Evolutionary conservation across 1,140 invertebrate genomes (phyloP), one percentile per base, ranked within the genome.

Genomic region (Venturia canescens): DNA sequence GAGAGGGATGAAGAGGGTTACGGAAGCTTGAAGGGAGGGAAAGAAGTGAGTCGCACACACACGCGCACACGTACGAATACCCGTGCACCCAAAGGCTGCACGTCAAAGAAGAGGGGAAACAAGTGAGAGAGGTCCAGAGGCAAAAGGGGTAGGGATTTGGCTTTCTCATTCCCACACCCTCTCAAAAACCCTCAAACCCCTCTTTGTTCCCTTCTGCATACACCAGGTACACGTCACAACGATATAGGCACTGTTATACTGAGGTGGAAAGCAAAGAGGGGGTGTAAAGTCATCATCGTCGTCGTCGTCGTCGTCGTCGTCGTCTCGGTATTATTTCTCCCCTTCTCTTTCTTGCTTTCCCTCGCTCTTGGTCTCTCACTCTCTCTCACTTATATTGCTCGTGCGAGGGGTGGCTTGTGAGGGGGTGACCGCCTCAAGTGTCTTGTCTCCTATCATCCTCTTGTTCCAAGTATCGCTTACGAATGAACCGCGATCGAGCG

Each of bases 391-490:
- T 21, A 57, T 70, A 78, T 50, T 48, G n/a, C 44, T 71, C 75
- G 70, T 63, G 31, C 38, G 75, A 79, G 83, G 84, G 85, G 84
- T 84, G 67, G 79, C 67, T 74, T 72, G 80, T 80, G 60, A 82
- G 86, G 60, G 86, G 86, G 86, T 87, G 86, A 80, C 75, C 83
- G 83, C 78, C 86, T 86, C 84, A 88, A 89, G 87, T 87, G 85
- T 89, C 87, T 87, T 83, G 87, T 88, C 88, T 87, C 87, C 84
- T 88, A 87, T 88, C 88, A 87, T 89, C 87, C 85, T 87, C 84
- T 88, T 87, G 86, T 83, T 88, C 85, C 86, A 85, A 85, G 85
- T 88, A 89, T 89, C 87, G 88, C 84, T 89, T 89, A 88, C 88
- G 88, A 89, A 89, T 89, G 87, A 88, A 87, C 87, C 87, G 86